phyloP scores from a whole-genome alignment of 2,113 vertebrate genomes.

The Stomatorhinus ivindoensis region DNA sequence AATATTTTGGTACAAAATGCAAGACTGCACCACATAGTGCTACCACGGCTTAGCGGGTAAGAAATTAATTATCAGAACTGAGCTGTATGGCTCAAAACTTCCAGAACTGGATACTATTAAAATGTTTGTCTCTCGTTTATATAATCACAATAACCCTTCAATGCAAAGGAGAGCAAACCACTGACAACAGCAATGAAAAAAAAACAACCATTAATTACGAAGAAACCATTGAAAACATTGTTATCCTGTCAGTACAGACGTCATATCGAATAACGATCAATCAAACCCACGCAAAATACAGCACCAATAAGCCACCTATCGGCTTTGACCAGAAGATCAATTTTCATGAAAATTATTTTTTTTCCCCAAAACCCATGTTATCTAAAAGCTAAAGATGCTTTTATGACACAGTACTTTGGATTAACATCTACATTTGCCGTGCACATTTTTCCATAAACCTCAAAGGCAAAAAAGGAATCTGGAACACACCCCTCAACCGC shows the following conservation, averaged over 20 bases:
- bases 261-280: neutral
- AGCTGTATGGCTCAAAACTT: neutral
- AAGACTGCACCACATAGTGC: neutral
- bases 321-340: neutral
- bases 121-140: neutral
- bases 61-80: neutral
- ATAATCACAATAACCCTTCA: neutral
- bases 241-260: neutral
- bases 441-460: neutral
- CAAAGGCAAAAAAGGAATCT: neutral
- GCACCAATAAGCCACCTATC: neutral
- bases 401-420: neutral
- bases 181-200: neutral
- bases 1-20: neutral
- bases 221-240: neutral
- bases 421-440: neutral
- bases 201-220: neutral
- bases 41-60: neutral
- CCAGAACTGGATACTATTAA: neutral
- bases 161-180: neutral
- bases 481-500: neutral
- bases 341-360: neutral
- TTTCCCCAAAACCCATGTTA: neutral
- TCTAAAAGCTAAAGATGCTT: neutral
- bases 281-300: neutral